phyloP scores from a whole-genome alignment of 2,797 vertebrate genomes.

The Phrynocephalus forsythii region DNA sequence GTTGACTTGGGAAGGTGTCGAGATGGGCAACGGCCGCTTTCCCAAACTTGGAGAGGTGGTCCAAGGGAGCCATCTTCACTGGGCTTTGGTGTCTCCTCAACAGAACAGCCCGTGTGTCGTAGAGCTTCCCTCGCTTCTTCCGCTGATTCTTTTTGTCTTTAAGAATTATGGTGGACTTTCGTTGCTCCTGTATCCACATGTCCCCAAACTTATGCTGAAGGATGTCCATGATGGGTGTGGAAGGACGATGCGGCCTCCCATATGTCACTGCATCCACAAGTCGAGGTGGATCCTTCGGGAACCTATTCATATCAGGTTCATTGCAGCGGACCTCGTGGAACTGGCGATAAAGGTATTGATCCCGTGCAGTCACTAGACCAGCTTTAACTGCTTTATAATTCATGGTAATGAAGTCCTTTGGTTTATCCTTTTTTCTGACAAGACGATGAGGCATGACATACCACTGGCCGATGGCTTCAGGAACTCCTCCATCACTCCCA shows the following conservation, averaged over 20 bases:
- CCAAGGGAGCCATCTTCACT: background rate
- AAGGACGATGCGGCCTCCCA: slow-evolving; percentile 45
- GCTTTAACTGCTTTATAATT: slow-evolving; percentile 66
- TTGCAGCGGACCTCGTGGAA: background rate
- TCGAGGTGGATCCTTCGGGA: background rate
- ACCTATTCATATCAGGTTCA: background rate
- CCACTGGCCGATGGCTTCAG: slow-evolving; percentile 65
- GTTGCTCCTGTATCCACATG: slow-evolving; percentile 27
- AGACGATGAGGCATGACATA: accelerated
- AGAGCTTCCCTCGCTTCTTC: background rate
- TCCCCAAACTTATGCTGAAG: slow-evolving; percentile 42
- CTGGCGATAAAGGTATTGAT: slow-evolving; percentile 47
- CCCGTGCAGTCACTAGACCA: slow-evolving; percentile 57
- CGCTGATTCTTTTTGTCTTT: background rate
- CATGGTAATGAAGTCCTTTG: slow-evolving; percentile 60
- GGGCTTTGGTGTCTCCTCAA: slow-evolving; percentile 9
- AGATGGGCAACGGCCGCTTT: background rate
- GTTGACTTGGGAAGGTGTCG: background rate
- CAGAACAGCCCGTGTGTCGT: accelerated
- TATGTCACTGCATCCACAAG: slow-evolving; percentile 54
- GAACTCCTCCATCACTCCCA: background rate
- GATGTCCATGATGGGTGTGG: slow-evolving; percentile 25
- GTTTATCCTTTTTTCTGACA: background rate
- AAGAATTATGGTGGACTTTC: no score
- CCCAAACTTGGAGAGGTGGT: slow-evolving; percentile 29